phyloP scores from a whole-genome alignment of 30 jellyfish, hydroid and myxozoan genomes.

The Clytia hemisphaerica region DNA sequence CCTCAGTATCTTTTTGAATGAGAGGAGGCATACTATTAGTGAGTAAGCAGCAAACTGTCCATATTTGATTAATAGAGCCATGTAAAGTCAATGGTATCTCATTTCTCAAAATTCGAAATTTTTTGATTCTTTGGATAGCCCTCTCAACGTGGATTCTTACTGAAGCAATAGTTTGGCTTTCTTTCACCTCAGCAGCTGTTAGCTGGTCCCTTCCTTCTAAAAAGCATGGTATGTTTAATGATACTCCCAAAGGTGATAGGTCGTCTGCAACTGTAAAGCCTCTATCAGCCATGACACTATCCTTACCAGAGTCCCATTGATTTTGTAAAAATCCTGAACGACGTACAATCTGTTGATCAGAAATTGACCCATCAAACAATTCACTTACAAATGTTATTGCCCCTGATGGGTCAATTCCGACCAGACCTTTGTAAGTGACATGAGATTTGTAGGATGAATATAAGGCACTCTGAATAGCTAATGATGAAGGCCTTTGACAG shows the following conservation, averaged over 20 bases:
- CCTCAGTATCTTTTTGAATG: too few species aligned
- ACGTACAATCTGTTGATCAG: conserved; percentile 25
- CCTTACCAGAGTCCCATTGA: conserved; percentile 27
- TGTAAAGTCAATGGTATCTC: conserved; percentile 3
- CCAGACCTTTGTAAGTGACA: conserved; percentile 40
- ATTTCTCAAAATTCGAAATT: neutral
- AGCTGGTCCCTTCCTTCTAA: conserved; percentile 35
- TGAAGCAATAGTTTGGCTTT: conserved; percentile 37
- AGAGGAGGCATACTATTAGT: conserved; percentile 1
- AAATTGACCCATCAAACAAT: conserved; percentile 10
- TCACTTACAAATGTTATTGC: conserved; percentile 45
- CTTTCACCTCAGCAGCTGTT: conserved; percentile 21
- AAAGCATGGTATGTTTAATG: conserved; percentile 33
- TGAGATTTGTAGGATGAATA: conserved; percentile 46
- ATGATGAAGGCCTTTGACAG: conserved; percentile 49
- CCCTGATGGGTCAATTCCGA: conserved; percentile 61
- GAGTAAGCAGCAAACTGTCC: conserved; percentile 14
- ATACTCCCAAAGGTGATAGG: conserved; percentile 22
- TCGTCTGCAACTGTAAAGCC: conserved; percentile 32
- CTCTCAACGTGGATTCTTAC: conserved; percentile 37
- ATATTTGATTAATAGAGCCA: conserved; percentile 12
- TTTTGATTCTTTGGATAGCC: conserved; percentile 31
- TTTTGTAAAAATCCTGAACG: conserved; percentile 23
- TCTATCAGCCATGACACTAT: conserved; percentile 37
- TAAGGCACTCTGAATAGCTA: conserved; percentile 23